Conservation (phyloP, 2,888 invertebrate species). For the Coenonympha arcania region DNA sequence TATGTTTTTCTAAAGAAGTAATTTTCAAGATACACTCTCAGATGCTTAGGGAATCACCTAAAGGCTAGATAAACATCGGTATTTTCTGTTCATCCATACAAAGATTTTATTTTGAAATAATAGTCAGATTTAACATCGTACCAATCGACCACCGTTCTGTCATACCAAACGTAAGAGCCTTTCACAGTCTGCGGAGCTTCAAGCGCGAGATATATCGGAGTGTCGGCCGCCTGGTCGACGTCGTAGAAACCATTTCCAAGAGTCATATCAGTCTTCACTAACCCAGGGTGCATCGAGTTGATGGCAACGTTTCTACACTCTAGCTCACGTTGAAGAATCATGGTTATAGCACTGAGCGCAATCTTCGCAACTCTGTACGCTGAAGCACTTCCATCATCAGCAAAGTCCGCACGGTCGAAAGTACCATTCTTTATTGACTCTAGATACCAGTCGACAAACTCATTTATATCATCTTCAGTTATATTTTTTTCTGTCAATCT, state of each 20-base stretch:
- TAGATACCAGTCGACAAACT: slow-evolving; percentile 33
- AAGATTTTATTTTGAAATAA: neutral
- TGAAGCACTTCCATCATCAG: slow-evolving; percentile 27
- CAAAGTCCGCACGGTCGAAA: slow-evolving; percentile 30
- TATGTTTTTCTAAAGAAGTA: neutral
- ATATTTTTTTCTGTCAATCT: slow-evolving; percentile 28
- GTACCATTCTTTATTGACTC: slow-evolving; percentile 31
- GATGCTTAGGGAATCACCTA: too few relatives aligned
- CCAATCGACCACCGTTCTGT: slow-evolving; percentile 34
- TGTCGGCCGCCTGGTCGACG: slow-evolving; percentile 25
- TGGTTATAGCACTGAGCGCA: slow-evolving; percentile 31
- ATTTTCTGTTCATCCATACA: too few relatives aligned
- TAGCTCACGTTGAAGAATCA: slow-evolving; percentile 30
- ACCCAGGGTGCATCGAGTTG: slow-evolving; percentile 34
- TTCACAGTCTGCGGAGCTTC: slow-evolving; percentile 32
- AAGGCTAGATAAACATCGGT: too few relatives aligned
- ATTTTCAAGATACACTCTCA: too few relatives aligned
- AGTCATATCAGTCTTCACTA: slow-evolving; percentile 33
- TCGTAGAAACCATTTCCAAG: slow-evolving; percentile 26
- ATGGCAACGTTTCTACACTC: slow-evolving; percentile 29
- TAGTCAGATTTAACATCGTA: slow-evolving; percentile 2
- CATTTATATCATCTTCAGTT: slow-evolving; percentile 29
- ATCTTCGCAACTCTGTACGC: slow-evolving; percentile 32
- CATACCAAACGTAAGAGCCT: slow-evolving; percentile 35
- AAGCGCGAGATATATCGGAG: slow-evolving; percentile 32